Base-by-base conservation (phyloP, 2,888 invertebrate species). In the Gasteruption jaculator region DNA sequence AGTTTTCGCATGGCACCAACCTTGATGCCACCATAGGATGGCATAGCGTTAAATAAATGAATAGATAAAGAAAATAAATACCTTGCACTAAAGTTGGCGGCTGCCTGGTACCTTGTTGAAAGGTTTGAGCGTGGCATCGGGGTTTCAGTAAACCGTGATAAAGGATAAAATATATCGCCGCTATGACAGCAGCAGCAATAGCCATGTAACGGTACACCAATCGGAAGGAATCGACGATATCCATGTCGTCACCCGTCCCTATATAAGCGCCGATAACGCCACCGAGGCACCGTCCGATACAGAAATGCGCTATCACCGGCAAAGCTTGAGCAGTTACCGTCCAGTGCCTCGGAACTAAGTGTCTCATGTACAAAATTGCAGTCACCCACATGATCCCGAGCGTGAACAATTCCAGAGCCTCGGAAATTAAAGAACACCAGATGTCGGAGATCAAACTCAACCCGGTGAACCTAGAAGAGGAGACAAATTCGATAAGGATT, bases 341-440 rank as follows among this genome's bases (percentile, higher is more conserved):
- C 57, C 84, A 79, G 63, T 85, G 83, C 41, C 86, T 74, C 2
- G 88, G 86, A 57, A 87, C 81, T 16, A 87, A 78, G 63, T 88
- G 88, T n/a, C 88, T 76, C 75, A 88, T 79, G 69, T 89, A 89
- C 19, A 88, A 72, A 50, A 89, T 79, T 16, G 86, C 82, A 37
- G 88, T 86, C 48, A 87, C 80, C 85, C 86, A 89, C 72, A 85
- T 82, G 35, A 89, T 72, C 51, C 85, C 85, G 53, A 88, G 72
- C 1, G 86, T 84, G 58, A 86, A 81, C 45, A 88, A 81, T 68
- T 89, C 87, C 50, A 88, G 68, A 33, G 79, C 73, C 66, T 88
- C 87, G 63, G 82, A 80, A 25, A 83, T 71, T 29, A 86, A 69
- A n/a, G 85, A 75, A 74, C 83, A 76, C 69, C 79, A 77, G 43